Base-by-base conservation (phyloP, 2,113 vertebrate genomes). In the Paradisaea rubra region DNA sequence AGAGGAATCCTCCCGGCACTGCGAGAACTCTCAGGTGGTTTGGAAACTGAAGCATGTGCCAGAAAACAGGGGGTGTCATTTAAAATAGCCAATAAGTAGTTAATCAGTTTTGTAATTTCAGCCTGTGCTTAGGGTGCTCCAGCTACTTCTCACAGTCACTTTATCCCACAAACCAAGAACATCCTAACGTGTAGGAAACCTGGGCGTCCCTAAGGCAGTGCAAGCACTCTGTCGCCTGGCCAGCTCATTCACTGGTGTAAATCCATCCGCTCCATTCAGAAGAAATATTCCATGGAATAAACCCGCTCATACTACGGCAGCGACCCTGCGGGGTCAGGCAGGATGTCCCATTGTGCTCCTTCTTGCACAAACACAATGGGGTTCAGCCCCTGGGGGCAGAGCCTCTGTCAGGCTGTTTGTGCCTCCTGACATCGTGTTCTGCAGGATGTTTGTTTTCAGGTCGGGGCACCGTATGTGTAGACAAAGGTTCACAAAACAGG, bases 381-480 rank as follows among this genome's bases (percentile, higher is more conserved):
- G 86, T 65, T 41, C 86, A 81, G 81, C 87, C 83, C 72, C 74
- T 52, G 24, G 65, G 78, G 86, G 77, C 12, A 92, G 60, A 89
- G 91, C 84, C 84, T 68, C 93, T 91, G 81, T 86, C 81, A 35
- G 50, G 39, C 14, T 86, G 4, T 59, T 63, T 31, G 72, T 87
- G 93, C 84, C 80, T 84, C 74, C 63, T 59, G 69, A 93, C 90
- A 81, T 44, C 4, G 25, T 42, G n/a, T 94, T 72, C 92, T 70
- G 91, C 53, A 92, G 95, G 91, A 81, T 96, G 94, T 96, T 98
- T 97, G 92, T 97, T 97, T 97, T 95, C 95, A 95, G 97, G 74
- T 70, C 12, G 4, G 19, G 42, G 88, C 63, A 42, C 87, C 23
- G 28, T 60, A 85, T 3, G 1, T 1, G 23, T n/a, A 71, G 17